Evolutionary conservation across 2,797 vertebrate species (phyloP), one percentile per base, ranked within the genome.

Genomic region (Enteromius argenteus): DNA sequence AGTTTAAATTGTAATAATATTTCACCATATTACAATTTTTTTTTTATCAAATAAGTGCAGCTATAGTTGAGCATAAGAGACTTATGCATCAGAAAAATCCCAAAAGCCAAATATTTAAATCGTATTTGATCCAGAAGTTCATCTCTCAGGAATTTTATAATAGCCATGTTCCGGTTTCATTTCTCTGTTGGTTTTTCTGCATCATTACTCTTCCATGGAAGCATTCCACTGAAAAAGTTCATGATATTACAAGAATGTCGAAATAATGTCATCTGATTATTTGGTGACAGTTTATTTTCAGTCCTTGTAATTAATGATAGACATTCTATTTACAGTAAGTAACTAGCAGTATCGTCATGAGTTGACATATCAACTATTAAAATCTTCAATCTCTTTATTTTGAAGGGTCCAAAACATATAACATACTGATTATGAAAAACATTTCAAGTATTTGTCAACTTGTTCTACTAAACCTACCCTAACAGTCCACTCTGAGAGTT

Each of bases 131-230:
- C 37, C 42, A 27, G 42, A 46, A 30, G 42, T 49, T 19, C 27
- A 51, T 32, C 32, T 37, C 46, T 35, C 27, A 37, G 46, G 13
- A 39, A n/a, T 35, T 74, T 56, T 23, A 4, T 32, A 60, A 72
- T 30, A 42, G 6, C 37, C 39, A 35, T 37, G 8, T 30, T 82
- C 30, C 44, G 13, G 21, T 66, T 82, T 66, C 71, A 64, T 2
- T 35, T 74, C 71, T 74, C 42, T 74, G 19, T 62, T 74, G 80
- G 56, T 62, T 21, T 49, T 79, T 62, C 62, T 44, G 2, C 77
- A 49, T 11, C 27, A 51, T 67, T 37, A 49, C 17, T 2, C 44
- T 67, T 3, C 27, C 11, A 11, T 73, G 69, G 7, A 64, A 32
- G 21, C n/a, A 17, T 60, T 42, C n/a, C 15, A n/a, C 15, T 30